A percentile compares a stretch with the other conserved stretches of the same genome.
These are phyloP conservation scores for Trinorchestia longiramus DNA, from an alignment of 1,140 invertebrate genomes.

Conservation along the genomic window DNA sequence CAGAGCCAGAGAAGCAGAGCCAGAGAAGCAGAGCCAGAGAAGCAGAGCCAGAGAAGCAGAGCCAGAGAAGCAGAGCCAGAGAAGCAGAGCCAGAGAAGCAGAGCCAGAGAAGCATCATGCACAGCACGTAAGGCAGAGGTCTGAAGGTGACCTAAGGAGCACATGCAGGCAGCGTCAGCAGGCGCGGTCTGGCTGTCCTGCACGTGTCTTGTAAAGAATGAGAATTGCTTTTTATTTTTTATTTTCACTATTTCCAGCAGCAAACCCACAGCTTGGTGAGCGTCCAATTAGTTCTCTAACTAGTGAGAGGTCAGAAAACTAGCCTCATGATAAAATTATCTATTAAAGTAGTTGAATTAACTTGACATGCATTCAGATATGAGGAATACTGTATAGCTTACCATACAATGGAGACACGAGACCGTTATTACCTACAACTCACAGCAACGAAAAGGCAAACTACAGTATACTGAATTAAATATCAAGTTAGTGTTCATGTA, in stretches of 20 bases:
- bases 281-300: neutral
- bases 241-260: neutral
- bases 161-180: neutral
- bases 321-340: neutral
- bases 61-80: too few species aligned
- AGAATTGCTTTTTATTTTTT: neutral
- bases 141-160: neutral
- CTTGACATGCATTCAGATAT: neutral
- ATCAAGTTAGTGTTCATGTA: neutral
- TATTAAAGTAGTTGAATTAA: neutral
- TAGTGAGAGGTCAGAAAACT: neutral
- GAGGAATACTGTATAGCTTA: neutral
- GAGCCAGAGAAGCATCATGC: neutral
- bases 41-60: too few species aligned
- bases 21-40: too few species aligned
- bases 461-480: neutral
- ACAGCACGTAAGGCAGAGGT: too few species aligned
- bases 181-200: neutral
- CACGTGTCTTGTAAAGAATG: neutral
- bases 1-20: too few species aligned
- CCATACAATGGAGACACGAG: neutral
- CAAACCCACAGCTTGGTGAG: neutral
- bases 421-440: neutral
- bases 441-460: too few species aligned
- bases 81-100: neutral